Evolutionary conservation across 2,113 vertebrate genomes (phyloP).

Genomic region (Corythoichthys haematopterus): DNA sequence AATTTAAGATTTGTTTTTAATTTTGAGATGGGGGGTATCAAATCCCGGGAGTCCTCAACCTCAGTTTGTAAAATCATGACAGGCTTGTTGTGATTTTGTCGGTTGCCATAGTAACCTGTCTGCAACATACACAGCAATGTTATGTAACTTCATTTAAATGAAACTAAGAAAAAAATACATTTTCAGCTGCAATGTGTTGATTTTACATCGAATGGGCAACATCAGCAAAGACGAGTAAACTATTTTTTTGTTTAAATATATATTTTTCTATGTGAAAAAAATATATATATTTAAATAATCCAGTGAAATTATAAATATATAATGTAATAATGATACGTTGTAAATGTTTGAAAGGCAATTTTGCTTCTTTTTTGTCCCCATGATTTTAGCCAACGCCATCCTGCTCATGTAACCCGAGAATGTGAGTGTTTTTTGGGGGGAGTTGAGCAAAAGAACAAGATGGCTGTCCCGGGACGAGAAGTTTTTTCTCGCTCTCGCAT

Average conservation of each 20-base stretch:
- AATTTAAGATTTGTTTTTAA: too few species aligned
- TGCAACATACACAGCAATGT: constrained; percentile 33
- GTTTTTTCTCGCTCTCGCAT: constrained; percentile 18
- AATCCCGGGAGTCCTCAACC: not conserved
- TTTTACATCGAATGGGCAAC: too few species aligned
- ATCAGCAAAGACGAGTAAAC: not conserved
- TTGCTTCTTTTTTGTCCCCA: constrained; percentile 25
- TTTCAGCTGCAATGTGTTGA: not conserved
- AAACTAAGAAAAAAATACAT: not conserved
- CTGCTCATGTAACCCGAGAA: constrained; percentile 59
- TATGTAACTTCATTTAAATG: constrained; percentile 13
- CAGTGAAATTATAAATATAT: not conserved
- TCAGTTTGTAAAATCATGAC: not conserved
- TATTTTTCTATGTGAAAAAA: not conserved
- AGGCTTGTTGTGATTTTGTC: not conserved
- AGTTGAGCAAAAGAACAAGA: constrained; percentile 70
- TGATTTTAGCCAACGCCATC: constrained; percentile 46
- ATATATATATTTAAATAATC: too few species aligned
- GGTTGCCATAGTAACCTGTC: constrained; percentile 53
- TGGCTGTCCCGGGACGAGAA: constrained; percentile 67
- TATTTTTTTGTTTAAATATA: too few species aligned
- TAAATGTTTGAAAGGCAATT: not conserved
- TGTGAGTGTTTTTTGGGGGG: constrained; percentile 33
- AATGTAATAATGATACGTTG: not conserved
- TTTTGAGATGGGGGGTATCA: too few species aligned